Base-by-base conservation (phyloP, 2,888 invertebrate genomes). In the Sclerodermus sp. region DNA sequence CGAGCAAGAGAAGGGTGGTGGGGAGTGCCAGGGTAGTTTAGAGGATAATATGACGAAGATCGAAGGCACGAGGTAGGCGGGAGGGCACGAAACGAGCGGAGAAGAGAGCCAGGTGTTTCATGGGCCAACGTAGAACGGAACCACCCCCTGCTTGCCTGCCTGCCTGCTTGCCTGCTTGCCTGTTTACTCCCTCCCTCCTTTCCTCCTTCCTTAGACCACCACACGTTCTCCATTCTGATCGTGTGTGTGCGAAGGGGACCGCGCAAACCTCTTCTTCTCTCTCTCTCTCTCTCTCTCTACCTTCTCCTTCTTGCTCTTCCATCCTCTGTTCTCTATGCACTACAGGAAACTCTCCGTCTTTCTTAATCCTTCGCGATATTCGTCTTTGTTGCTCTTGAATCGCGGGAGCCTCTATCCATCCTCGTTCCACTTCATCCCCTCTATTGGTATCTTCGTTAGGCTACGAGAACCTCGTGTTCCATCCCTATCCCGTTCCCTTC, bases 71-170 rank as follows among this genome's bases (percentile, higher is more conserved):
- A 53, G 60, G 55, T 53, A 57, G 57, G 46, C 55, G 54, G 56
- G 45, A 43, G 49, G 17, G 37, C 16, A 53, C 41, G 40, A 48
- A 46, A 34, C 47, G 31, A 51, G 53, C 53, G 47, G 59, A 56
- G 64, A 58, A 58, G 50, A 60, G 56, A 65, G 68, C 71, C 71
- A 72, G 70, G 70, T 70, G 73, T 71, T 69, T 67, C 62, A 51
- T 62, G 57, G 60, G 61, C 63, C 61, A 66, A 58, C 59, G 56
- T 58, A 55, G 63, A 62, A 62, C 55, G 53, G 51, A 57, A 55
- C 66, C 67, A 63, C 68, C 67, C 67, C 53, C 61, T 34, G 17
- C 47, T 44, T 43, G 34, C 12, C 13, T n/a, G 13, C 30, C 10
- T 10, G 16, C 47, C n/a, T 44, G 37, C 48, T 31, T 57, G 58